Base-by-base conservation (phyloP, 2,888 invertebrate genomes). In the Trissolcus brochymenae region DNA sequence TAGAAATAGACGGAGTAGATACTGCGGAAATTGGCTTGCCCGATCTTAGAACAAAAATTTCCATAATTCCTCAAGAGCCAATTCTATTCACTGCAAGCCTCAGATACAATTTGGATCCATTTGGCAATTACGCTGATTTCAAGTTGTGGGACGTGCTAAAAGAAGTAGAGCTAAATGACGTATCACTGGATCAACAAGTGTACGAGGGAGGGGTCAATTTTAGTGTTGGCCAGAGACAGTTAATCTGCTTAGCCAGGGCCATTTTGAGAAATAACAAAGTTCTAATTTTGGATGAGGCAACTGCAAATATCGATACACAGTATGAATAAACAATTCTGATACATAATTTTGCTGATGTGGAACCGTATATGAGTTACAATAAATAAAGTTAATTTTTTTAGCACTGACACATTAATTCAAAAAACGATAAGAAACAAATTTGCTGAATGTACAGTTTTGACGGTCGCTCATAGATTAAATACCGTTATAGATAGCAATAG, bases 1-100 rank as follows among this genome's bases (percentile, higher is more conserved):
- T 98, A 49, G 87, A 92, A 64, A 95, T 98, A 81, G 98, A 98
- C 88, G 93, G 91, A 0, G 90, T 94, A 2, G 93, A 95, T 84
- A 94, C 94, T 0, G 91, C 91, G 0, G 88, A 90, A 4, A 88
- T 98, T 77, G 95, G 96, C 0, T 90, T 96, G 29, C 94, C 94
- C 83, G 90, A 94, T 86, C 91, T 96, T 11, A 92, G 96, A 66
- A 92, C 94, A 35, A 93, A 92, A 85, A 92, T 96, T 78, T 95
- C 95, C 9, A 96, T 96, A 84, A 96, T 96, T 82, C 93, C 93
- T 0, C 77, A 82, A 65, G 93, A 93, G 73, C 93, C 93, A 0
- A 91, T 93, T 6, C 85, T 93, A 6, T 93, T 95, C 86, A 92
- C 93, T 1, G 93, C 93, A 2, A 91, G 92, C 0, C 83, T 95